A percentile compares a stretch with the other conserved stretches of the same genome.
Conservation (phyloP, 64 coral and sea anemone species). For the Montipora sp. region DNA sequence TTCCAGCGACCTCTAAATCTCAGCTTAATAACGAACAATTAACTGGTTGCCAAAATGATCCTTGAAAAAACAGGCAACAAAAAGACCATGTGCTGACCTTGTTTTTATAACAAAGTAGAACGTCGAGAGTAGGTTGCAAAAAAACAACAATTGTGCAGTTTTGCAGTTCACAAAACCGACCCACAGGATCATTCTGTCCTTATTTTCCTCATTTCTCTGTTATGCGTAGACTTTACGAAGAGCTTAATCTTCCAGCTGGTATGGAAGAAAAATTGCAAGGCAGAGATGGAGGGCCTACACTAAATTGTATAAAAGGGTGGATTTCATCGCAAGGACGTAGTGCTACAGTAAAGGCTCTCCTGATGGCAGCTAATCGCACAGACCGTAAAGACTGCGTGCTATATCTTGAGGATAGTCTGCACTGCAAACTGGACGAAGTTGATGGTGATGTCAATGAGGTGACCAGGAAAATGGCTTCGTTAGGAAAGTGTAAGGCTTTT, state of each 20-base stretch:
- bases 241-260: constrained; percentile 42
- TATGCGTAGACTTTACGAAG: constrained; percentile 44
- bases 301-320: constrained; percentile 55
- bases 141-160: too few species aligned
- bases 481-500: neutral
- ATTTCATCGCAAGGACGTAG: constrained; percentile 17
- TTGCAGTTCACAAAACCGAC: too few species aligned
- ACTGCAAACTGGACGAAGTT: neutral
- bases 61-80: too few species aligned
- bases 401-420: constrained; percentile 36
- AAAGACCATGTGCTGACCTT: too few species aligned
- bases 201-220: too few species aligned
- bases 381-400: constrained; percentile 48
- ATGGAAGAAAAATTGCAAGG: constrained; percentile 16
- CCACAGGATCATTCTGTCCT: too few species aligned
- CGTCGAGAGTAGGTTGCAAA: too few species aligned
- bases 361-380: constrained; percentile 38
- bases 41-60: too few species aligned
- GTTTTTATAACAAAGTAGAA: too few species aligned
- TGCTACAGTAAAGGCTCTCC: constrained; percentile 42
- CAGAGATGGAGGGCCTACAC: constrained; percentile 32
- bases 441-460: constrained; percentile 30
- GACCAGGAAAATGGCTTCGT: constrained; percentile 29
- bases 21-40: too few species aligned
- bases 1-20: too few species aligned